Evolutionary conservation across 2,888 invertebrate genomes (phyloP).

Genomic region (Eupithecia inturbata): DNA sequence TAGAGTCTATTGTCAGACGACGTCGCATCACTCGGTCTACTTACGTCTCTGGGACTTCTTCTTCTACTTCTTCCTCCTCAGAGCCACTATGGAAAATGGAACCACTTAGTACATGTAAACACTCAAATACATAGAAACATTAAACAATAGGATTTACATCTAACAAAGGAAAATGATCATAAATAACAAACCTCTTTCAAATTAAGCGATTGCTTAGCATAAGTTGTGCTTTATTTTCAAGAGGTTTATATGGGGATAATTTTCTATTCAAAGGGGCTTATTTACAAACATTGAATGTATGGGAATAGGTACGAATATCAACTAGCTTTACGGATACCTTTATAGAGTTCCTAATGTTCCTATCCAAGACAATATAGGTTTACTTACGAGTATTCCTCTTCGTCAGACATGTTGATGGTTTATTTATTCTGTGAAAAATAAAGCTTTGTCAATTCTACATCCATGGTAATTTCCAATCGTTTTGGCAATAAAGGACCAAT

Average conservation of each 20-base stretch:
- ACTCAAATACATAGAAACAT: conserved; percentile 15
- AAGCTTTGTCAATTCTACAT: conserved; percentile 14
- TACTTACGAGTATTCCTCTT: conserved; percentile 98
- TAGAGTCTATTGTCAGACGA: conserved; percentile 54
- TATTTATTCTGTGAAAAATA: conserved; percentile 73
- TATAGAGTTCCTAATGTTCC: conserved; percentile 18
- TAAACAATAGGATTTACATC: conserved; percentile 17
- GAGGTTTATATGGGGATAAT: not conserved
- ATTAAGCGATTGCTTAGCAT: not conserved
- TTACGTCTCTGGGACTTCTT: conserved; percentile 91
- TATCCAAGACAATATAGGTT: conserved; percentile 29
- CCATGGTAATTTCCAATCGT: not conserved
- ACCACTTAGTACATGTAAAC: conserved; percentile 30
- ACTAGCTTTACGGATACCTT: conserved; percentile 26
- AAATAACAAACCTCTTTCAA: conserved; percentile 1
- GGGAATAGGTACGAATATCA: conserved; percentile 14
- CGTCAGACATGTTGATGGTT: conserved; percentile 94
- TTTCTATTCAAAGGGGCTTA: conserved; percentile 16
- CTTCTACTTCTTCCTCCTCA: conserved; percentile 91
- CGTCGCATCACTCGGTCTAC: conserved; percentile 64
- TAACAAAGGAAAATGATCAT: conserved; percentile 1
- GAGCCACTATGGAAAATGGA: conserved; percentile 76
- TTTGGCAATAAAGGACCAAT: not conserved
- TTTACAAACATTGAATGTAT: conserved; percentile 28
- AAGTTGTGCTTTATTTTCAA: conserved; percentile 1